These are phyloP conservation scores for Telenomus remus DNA, from an alignment of 1,140 invertebrate species.

Conservation along the genomic window DNA sequence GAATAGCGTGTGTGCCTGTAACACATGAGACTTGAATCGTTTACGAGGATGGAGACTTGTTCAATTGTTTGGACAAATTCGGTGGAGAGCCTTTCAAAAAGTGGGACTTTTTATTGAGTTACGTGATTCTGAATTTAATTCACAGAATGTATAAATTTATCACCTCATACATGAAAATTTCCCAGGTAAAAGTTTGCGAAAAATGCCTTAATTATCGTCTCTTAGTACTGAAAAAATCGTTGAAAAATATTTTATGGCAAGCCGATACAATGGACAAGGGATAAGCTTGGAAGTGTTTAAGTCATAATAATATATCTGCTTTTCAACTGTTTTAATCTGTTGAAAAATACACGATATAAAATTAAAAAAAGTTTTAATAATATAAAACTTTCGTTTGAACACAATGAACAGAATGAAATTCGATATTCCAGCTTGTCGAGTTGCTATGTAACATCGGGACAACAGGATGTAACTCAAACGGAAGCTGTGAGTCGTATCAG, in stretches of 20 bases:
- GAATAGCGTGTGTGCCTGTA: not conserved
- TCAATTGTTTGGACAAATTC: slow-evolving; percentile 47
- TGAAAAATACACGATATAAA: too few species aligned
- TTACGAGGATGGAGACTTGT: slow-evolving; percentile 34
- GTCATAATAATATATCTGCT: too few species aligned
- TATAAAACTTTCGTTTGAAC: not conserved
- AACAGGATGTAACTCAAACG: slow-evolving; percentile 3
- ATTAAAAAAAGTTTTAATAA: not conserved
- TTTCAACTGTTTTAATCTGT: too few species aligned
- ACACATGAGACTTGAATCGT: slow-evolving; percentile 36
- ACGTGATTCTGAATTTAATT: slow-evolving; percentile 4
- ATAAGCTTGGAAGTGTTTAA: too few species aligned
- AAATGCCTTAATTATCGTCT: too few species aligned
- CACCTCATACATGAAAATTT: too few species aligned
- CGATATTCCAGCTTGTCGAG: not conserved
- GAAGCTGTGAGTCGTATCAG: slow-evolving; percentile 27
- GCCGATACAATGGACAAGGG: too few species aligned
- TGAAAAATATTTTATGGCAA: too few species aligned
- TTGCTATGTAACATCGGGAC: not conserved
- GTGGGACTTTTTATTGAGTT: slow-evolving; percentile 28
- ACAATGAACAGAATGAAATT: not conserved
- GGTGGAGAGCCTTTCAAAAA: not conserved
- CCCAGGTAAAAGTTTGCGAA: too few species aligned
- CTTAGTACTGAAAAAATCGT: too few species aligned
- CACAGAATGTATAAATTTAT: too few species aligned